These are phyloP conservation scores for Hylyphantes graminicola DNA, from an alignment of 1,140 invertebrate genomes.

Conservation along the genomic window DNA sequence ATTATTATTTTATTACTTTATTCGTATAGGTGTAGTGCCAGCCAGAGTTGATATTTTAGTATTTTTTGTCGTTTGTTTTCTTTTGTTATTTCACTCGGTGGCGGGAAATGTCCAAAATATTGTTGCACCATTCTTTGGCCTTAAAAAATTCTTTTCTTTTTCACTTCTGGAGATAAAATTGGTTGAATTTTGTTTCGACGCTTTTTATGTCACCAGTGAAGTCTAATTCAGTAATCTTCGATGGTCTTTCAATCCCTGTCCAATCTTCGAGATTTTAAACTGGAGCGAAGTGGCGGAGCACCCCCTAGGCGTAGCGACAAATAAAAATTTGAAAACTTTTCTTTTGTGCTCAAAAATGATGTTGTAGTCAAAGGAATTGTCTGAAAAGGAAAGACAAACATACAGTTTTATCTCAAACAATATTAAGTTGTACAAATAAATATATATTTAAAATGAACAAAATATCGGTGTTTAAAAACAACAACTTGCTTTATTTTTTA, in stretches of 20 bases:
- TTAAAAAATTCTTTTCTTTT: conserved; percentile 40
- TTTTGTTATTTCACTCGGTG: conserved; percentile 17
- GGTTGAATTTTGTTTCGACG: conserved; percentile 17
- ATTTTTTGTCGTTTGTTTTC: conserved; percentile 25
- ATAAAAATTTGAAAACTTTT: conserved; percentile 33
- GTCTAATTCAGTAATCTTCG: conserved; percentile 56
- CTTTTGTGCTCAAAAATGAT: neutral
- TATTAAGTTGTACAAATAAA: too few species aligned
- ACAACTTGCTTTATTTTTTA: too few species aligned
- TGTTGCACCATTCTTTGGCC: conserved; percentile 50
- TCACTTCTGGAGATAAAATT: conserved; percentile 40
- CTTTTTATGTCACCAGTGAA: conserved; percentile 38
- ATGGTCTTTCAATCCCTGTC: conserved; percentile 43
- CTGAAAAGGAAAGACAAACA: conserved; percentile 8
- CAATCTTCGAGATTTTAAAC: conserved; percentile 54
- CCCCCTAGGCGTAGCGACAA: conserved; percentile 17
- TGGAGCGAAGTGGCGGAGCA: conserved; percentile 35
- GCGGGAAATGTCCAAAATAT: conserved; percentile 57
- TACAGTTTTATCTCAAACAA: too few species aligned
- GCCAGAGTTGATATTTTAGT: conserved; percentile 54
- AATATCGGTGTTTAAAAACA: too few species aligned
- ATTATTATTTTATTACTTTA: conserved; percentile 59
- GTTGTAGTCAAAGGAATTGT: conserved; percentile 11
- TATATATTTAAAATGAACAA: too few species aligned
- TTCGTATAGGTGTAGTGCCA: conserved; percentile 56